These are phyloP conservation scores for Hestina assimilis DNA, from an alignment of 1,140 invertebrate genomes.

Conservation along the genomic window DNA sequence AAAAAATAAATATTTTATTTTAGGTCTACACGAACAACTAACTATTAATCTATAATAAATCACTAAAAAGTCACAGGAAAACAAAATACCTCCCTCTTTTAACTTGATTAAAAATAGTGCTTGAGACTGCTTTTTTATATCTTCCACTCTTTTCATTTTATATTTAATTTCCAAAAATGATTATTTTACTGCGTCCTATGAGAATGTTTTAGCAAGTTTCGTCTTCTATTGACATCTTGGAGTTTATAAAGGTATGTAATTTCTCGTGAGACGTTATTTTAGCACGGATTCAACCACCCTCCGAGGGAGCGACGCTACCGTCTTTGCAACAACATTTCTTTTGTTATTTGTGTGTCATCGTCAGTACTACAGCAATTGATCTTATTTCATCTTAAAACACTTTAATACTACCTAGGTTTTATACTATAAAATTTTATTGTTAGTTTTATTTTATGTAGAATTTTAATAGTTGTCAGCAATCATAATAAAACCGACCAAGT, in stretches of 20 bases:
- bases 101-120: no score
- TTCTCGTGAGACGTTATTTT: constrained; percentile 9
- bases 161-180: neutral
- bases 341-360: constrained; percentile 13
- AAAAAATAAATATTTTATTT: no score
- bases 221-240: neutral
- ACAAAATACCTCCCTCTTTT: no score
- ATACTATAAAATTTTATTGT: neutral
- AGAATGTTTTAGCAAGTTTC: neutral
- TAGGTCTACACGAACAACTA: no score
- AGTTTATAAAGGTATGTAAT: constrained; percentile 11
- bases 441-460: no score
- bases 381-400: neutral
- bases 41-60: no score
- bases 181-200: neutral
- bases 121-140: no score
- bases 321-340: constrained; percentile 16
- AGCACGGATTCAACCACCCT: constrained; percentile 6
- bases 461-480: no score
- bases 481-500: no score
- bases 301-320: constrained; percentile 2
- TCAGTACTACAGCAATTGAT: constrained; percentile 4
- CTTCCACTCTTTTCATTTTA: no score
- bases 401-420: neutral
- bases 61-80: no score